Evolutionary conservation across 2,888 invertebrate genomes (phyloP).

Genomic region (Strigamia crassipes): DNA sequence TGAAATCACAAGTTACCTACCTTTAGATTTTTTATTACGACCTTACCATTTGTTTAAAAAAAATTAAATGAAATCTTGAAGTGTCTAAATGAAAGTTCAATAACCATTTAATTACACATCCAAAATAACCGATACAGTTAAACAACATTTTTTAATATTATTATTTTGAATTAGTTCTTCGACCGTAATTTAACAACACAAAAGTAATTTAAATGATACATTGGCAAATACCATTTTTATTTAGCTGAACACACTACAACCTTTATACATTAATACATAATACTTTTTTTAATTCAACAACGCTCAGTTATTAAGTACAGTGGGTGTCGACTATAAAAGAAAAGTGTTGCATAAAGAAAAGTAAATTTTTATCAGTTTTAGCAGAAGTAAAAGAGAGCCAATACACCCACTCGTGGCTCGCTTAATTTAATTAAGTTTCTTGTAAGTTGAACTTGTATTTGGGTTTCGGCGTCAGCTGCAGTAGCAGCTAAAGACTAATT

Average conservation of each 20-base stretch:
- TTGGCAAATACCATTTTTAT: not conserved
- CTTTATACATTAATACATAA: not conserved
- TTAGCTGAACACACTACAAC: not conserved
- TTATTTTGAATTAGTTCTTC: no score
- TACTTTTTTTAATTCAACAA: no score
- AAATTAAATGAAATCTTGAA: no score
- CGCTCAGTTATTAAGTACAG: not conserved
- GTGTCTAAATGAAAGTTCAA: no score
- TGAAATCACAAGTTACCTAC: slow-evolving; percentile 15
- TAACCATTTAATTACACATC: no score
- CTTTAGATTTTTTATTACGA: not conserved
- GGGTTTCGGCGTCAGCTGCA: slow-evolving; percentile 24
- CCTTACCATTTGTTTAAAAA: no score
- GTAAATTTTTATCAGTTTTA: slow-evolving; percentile 13
- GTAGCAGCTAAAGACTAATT: slow-evolving; percentile 33
- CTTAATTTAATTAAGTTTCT: slow-evolving; percentile 24
- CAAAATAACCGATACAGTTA: no score
- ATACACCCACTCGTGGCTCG: not conserved
- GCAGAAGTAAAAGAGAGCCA: not conserved
- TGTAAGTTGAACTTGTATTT: slow-evolving; percentile 28
- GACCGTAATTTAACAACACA: no score
- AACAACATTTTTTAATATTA: no score
- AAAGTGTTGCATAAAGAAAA: not conserved
- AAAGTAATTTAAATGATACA: no score
- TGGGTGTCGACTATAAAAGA: not conserved